These are phyloP conservation scores for Lasioglossum marginatum DNA, from an alignment of 2,888 invertebrate genomes.

Conservation along the genomic window DNA sequence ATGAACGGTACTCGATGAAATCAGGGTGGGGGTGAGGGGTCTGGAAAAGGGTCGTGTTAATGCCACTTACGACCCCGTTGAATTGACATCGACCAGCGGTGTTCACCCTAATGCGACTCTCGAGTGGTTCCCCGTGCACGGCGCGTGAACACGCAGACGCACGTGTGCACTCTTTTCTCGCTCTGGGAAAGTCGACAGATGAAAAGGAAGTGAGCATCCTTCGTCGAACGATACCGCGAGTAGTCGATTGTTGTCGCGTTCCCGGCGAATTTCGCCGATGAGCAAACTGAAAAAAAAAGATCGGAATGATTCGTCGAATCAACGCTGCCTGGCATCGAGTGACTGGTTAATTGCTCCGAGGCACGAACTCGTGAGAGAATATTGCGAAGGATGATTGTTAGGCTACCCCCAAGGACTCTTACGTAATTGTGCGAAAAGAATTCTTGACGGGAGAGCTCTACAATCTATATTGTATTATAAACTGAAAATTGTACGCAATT, in stretches of 20 bases:
- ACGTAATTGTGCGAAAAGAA: slow-evolving; percentile 1
- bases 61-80: slow-evolving; percentile 55
- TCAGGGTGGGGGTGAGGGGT: background rate
- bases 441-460: background rate
- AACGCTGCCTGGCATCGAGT: background rate
- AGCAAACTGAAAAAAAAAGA: background rate
- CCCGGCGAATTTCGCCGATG: background rate
- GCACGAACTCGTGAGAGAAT: slow-evolving; percentile 1
- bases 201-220: background rate
- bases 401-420: background rate
- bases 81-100: slow-evolving; percentile 40
- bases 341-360: background rate
- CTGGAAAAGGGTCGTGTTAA: slow-evolving; percentile 46
- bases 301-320: background rate
- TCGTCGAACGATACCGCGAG: background rate
- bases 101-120: slow-evolving; percentile 40
- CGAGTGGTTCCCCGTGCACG: slow-evolving; percentile 36
- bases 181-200: slow-evolving; percentile 21
- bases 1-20: slow-evolving; percentile 32
- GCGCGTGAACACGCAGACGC: slow-evolving; percentile 37
- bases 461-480: background rate
- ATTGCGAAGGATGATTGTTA: background rate
- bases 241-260: background rate
- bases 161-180: slow-evolving; percentile 26
- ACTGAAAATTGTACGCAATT: background rate